Evolutionary conservation across 2,888 invertebrate species (phyloP).

Genomic region (Allacma fusca): DNA sequence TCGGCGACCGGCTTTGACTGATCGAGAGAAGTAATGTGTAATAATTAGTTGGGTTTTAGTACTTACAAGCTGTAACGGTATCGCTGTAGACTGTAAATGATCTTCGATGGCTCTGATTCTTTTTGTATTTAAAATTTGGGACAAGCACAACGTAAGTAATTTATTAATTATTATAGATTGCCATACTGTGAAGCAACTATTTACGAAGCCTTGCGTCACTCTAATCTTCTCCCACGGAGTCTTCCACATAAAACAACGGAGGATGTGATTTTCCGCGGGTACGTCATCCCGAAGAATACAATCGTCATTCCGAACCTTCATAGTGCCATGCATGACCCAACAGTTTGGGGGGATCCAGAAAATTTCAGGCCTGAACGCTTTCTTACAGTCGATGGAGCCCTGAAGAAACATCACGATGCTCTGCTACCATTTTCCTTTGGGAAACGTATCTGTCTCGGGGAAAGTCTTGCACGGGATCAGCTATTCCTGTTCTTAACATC

Average conservation of each 20-base stretch:
- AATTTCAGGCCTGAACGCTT: conserved; percentile 54
- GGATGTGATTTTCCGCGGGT: conserved; percentile 46
- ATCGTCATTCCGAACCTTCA: conserved; percentile 50
- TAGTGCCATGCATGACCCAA: conserved; percentile 46
- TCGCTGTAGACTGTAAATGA: no score
- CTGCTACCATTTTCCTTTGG: conserved; percentile 49
- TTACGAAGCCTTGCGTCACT: conserved; percentile 49
- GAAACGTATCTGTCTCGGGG: conserved; percentile 49
- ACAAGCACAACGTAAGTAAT: no score
- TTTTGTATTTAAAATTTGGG: no score
- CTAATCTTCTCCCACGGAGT: conserved; percentile 48
- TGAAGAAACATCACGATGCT: conserved; percentile 39
- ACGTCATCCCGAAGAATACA: conserved; percentile 51
- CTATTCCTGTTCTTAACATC: conserved; percentile 43
- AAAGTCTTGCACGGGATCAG: conserved; percentile 44
- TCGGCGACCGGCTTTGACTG: conserved; percentile 47
- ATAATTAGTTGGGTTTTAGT: no score
- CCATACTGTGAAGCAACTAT: conserved; percentile 51
- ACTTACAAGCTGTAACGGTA: no score
- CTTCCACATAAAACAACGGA: conserved; percentile 51
- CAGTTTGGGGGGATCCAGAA: conserved; percentile 51
- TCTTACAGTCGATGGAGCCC: conserved; percentile 28
- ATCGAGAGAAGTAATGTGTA: conserved; percentile 50
- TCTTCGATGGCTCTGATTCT: no score
- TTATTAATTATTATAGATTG: conserved; percentile 28